Base-by-base conservation (phyloP, 2,113 vertebrate genomes). In the Elanus axillaris region DNA sequence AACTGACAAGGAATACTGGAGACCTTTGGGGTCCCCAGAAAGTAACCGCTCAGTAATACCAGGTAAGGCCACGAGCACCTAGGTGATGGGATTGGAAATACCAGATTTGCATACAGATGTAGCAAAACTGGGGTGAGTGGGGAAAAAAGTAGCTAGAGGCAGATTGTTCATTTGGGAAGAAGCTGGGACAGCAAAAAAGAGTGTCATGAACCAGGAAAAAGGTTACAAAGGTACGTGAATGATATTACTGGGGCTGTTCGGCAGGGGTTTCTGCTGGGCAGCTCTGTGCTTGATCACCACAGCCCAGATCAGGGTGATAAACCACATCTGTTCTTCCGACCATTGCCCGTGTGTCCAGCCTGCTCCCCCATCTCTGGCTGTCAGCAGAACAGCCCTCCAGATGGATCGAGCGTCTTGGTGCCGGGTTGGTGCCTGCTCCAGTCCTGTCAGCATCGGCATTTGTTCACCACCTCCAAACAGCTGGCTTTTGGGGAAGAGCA, bases 161-260 rank as follows among this genome's bases (percentile, higher is more conserved):
- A 42, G 36, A 19, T 38, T 56, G 63, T 19, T 21, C 48, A 20
- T 36, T 4, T 32, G 31, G 47, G 56, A 15, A 31, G 48, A 62
- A 55, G n/a, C 34, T 12, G n/a, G 25, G 45, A 14, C 45, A 42
- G 60, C 45, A 27, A 56, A 42, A 47, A 23, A 55, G 16, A 12
- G 32, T 3, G 21, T 43, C 32, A 25, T 1, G 27, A 69, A 21
- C 36, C 1, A 2, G 43, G 48, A 10, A 27, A 5, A 23, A 38
- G 19, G 11, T 60, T 22, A 3, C 10, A 3, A 7, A 55, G 34
- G 25, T 14, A 5, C 0, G 0, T 22, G 60, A 9, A 1, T 16
- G 53, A 8, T 15, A 38, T 11, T 53, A 10, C 9, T 4, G 50
- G 58, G 52, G 18, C 43, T 50, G 22, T 22, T 40, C 11, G 27